Base-by-base conservation (phyloP, 1,140 invertebrate genomes). In the Penaeus indicus region DNA sequence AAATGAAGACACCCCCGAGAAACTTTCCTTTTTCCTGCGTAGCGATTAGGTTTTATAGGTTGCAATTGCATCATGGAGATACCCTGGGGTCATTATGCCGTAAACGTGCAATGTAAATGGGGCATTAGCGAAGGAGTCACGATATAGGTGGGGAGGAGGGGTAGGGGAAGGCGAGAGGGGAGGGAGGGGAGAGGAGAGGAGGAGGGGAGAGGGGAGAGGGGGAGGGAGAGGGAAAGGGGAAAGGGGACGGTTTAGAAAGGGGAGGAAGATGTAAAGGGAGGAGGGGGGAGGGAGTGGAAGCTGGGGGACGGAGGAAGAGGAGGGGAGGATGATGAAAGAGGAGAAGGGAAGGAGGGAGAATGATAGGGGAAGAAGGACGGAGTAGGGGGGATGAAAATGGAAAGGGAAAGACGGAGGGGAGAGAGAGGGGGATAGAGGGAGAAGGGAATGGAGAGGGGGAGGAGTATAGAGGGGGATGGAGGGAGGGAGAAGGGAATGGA, bases 1-100 rank as follows among this genome's bases (percentile, higher is more conserved):
- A 32, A 32, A 32, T 32, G 32, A 32, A 32, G 32, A 60, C 79
- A 60, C 79, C 25, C 38, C 38, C 38, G 38, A 42, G 38, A 42
- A 42, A 42, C 38, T 42, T 42, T 62, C 38, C 38, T 83, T 64
- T 83, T 83, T 83, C 81, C 63, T 83, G 61, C 81, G 3, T 61
- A 42, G 81, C 81, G 69, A 61, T 83, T 83, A 83, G 81, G 32
- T 64, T n/a, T 83, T 83, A 83, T 61, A 64, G 63, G 63, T 62
- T 83, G 69, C 69, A 64, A 61, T 64, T 27, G 81, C 32, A 64
- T 22, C 61, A 64, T 54, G 42, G 61, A 25, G n/a, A 1, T 21
- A n/a, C 32, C 32, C 81, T 61, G 19, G 81, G 61, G 21, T 61
- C 42, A 61, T 75, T 27, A 75, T 38, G 38, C 69, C 25, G 69